phyloP scores from a whole-genome alignment of 2,797 vertebrate genomes.

The Sebastes steindachneri region DNA sequence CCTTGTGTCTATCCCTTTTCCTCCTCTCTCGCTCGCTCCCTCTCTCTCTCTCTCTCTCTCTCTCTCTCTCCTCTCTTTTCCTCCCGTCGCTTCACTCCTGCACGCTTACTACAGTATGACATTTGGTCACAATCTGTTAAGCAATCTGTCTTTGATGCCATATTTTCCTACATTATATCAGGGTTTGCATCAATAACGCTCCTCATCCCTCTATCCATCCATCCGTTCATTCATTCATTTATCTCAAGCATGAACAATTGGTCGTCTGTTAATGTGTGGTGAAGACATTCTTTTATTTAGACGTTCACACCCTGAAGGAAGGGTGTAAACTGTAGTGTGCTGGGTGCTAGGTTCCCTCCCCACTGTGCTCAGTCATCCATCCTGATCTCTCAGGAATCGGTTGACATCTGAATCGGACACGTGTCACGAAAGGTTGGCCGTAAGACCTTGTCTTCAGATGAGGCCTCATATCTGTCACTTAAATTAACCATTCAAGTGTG shows the following conservation, averaged over 20 bases:
- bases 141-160: slow-evolving; percentile 53
- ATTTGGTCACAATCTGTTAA: slow-evolving; percentile 67
- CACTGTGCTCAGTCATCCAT: neutral
- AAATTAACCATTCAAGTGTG: slow-evolving; percentile 23
- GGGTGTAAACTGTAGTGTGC: neutral
- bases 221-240: neutral
- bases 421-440: slow-evolving; percentile 9
- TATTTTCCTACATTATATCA: slow-evolving; percentile 19
- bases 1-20: slow-evolving; percentile 52
- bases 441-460: slow-evolving; percentile 3
- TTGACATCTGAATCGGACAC: slow-evolving; percentile 35
- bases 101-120: slow-evolving; percentile 38
- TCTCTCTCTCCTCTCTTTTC: neutral
- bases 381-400: slow-evolving; percentile 1
- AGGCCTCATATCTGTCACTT: slow-evolving; percentile 15
- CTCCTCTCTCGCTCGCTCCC: slow-evolving; percentile 9
- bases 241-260: neutral
- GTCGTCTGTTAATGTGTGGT: neutral
- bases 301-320: neutral
- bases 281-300: neutral
- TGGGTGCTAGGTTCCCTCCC: neutral
- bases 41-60: neutral
- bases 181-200: neutral
- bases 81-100: slow-evolving; percentile 33
- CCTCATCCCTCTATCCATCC: neutral